A percentile compares a stretch with the other conserved stretches of the same genome.
Evolutionary conservation across 2,113 vertebrate genomes (phyloP).

Genomic region (Colinus virginianus): DNA sequence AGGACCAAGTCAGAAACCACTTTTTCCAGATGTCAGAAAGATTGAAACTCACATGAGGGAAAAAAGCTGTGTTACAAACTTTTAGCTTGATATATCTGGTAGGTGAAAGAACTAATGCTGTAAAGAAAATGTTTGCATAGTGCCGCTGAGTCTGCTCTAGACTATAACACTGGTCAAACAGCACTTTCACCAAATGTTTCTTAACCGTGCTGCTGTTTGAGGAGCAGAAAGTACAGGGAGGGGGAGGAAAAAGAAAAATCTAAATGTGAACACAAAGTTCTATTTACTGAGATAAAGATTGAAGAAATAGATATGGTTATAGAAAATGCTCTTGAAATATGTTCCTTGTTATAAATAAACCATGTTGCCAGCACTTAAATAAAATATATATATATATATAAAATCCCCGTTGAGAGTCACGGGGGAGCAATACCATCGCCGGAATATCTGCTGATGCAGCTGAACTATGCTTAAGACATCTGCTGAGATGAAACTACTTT

Average conservation of each 20-base stretch:
- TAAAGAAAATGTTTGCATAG: constrained; percentile 70
- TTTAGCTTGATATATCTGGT: constrained; percentile 65
- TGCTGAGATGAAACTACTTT: constrained; percentile 67
- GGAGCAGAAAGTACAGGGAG: constrained; percentile 22
- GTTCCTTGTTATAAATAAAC: constrained; percentile 78
- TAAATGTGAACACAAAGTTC: constrained; percentile 35
- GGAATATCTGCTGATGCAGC: constrained; percentile 74
- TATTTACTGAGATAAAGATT: constrained; percentile 76
- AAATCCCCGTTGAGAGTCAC: constrained; percentile 66
- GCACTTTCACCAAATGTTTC: constrained; percentile 25
- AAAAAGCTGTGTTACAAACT: constrained; percentile 51
- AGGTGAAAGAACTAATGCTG: constrained; percentile 65
- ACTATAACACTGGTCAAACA: constrained; percentile 1
- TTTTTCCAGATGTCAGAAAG: constrained; percentile 83
- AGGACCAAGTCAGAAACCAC: constrained; percentile 72
- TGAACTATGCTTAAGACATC: constrained; percentile 60
- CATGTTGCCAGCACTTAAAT: constrained; percentile 73
- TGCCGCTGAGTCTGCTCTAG: constrained; percentile 40
- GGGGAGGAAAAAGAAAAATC: constrained; percentile 9
- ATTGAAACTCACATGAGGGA: constrained; percentile 50
- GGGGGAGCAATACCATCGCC: constrained; percentile 53
- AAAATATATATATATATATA: constrained; percentile 41
- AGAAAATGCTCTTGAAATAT: constrained; percentile 76
- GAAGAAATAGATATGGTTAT: constrained; percentile 70
- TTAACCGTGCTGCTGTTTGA: constrained; percentile 18